Percentiles rank a stretch among this genome's conserved stretches.
Conservation (phyloP, 2,888 invertebrate species). For the Ypsolopha scabrella region DNA sequence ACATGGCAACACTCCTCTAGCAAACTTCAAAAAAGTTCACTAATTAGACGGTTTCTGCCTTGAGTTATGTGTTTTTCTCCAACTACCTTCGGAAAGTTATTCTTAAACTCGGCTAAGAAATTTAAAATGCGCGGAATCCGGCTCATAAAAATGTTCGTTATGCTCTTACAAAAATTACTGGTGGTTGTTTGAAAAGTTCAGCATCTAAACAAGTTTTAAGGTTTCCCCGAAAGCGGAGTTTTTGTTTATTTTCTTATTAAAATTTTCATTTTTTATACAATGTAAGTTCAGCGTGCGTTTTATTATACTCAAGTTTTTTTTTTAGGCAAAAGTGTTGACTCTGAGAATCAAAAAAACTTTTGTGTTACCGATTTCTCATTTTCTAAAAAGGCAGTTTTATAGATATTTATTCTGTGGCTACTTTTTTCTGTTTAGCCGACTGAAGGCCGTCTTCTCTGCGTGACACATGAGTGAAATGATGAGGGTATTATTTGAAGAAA, state of each 20-base stretch:
- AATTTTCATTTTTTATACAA: neutral
- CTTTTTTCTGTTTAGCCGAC: neutral
- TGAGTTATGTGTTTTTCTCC: conserved; percentile 3
- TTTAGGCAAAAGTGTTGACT: no score
- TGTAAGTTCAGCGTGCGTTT: neutral
- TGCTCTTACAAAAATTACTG: no score
- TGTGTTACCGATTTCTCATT: neutral
- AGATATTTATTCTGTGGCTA: neutral
- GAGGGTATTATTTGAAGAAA: neutral
- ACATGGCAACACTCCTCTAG: neutral
- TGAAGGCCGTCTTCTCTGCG: neutral
- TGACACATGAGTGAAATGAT: neutral
- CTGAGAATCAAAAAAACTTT: neutral
- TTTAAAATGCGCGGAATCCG: neutral
- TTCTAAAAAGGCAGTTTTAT: neutral
- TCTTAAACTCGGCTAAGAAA: neutral
- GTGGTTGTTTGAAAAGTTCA: no score
- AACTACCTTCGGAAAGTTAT: neutral
- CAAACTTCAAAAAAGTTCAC: neutral
- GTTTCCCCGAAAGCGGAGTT: neutral
- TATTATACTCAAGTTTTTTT: neutral
- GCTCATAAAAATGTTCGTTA: neutral
- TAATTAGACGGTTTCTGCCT: conserved; percentile 4
- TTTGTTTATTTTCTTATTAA: neutral
- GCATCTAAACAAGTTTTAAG: no score